Conservation (phyloP, 2,797 vertebrate species). For the Gambusia yucatana region DNA sequence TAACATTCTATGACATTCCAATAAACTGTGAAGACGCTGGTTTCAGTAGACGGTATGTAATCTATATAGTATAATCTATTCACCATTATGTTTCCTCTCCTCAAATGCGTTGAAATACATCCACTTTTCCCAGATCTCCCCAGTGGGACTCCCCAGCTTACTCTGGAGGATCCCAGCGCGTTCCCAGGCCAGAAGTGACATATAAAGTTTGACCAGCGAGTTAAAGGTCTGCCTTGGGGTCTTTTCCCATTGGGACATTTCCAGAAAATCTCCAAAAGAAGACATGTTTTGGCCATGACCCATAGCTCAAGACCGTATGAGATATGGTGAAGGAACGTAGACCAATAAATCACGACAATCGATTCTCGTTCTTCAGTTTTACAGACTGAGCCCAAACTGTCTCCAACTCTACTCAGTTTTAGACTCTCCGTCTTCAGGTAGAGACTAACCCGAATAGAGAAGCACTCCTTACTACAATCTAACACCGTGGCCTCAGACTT, state of each 20-base stretch:
- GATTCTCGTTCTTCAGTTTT: background rate
- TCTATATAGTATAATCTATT: background rate
- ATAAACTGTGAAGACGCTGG: background rate
- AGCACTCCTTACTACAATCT: background rate
- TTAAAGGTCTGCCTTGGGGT: background rate
- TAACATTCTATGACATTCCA: background rate
- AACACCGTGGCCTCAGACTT: background rate
- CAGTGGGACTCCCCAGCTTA: background rate
- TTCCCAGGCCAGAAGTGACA: background rate
- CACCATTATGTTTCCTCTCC: background rate
- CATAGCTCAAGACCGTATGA: background rate
- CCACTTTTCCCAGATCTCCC: background rate
- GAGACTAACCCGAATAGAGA: background rate
- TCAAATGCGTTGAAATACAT: background rate
- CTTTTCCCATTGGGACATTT: background rate
- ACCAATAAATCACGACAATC: background rate
- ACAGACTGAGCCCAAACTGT: background rate
- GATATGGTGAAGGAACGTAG: background rate
- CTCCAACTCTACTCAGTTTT: background rate
- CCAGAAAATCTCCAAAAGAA: background rate
- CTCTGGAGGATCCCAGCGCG: background rate
- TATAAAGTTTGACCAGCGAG: background rate
- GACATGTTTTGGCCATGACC: background rate
- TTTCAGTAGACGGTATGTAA: background rate
- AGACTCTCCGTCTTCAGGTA: background rate